Percentiles rank a stretch among this genome's conserved stretches.
These are phyloP conservation scores for Tachypleus tridentatus DNA, from an alignment of 1,140 invertebrate genomes.

Conservation along the genomic window DNA sequence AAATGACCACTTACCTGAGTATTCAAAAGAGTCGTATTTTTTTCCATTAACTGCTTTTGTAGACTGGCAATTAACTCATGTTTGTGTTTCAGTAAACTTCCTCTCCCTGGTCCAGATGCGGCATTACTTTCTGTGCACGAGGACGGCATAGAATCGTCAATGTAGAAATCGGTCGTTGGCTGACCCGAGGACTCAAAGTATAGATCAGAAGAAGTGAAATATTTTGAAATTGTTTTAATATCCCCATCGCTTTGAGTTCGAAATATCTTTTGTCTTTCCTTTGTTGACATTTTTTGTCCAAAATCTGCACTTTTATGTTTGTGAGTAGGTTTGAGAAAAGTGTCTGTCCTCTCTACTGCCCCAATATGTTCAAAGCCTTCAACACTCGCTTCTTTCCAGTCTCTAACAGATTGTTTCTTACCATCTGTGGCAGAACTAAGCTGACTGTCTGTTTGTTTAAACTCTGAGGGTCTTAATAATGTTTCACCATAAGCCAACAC, in stretches of 20 bases:
- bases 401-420: too few species aligned
- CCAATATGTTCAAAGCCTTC: too few species aligned
- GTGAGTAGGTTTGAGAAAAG: too few species aligned
- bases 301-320: too few species aligned
- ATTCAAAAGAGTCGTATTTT: slow-evolving; percentile 49
- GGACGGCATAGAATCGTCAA: slow-evolving; percentile 57
- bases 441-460: too few species aligned
- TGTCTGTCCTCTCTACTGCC: too few species aligned
- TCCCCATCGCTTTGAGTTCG: not conserved
- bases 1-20: slow-evolving; percentile 40
- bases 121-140: slow-evolving; percentile 32
- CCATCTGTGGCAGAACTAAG: too few species aligned
- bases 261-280: not conserved
- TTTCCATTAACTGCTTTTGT: slow-evolving; percentile 29
- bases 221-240: not conserved
- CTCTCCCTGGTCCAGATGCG: slow-evolving; percentile 18
- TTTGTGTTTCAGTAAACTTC: slow-evolving; percentile 21
- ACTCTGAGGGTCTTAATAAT: too few species aligned
- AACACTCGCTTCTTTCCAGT: too few species aligned
- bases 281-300: too few species aligned
- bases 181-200: slow-evolving; percentile 43
- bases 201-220: too few species aligned
- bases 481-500: too few species aligned
- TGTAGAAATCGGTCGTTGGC: slow-evolving; percentile 66
- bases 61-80: slow-evolving; percentile 27